Evolutionary conservation across 2,888 invertebrate genomes (phyloP), one percentile per base, ranked within the genome.

Genomic region (Subacronicta megacephala): DNA sequence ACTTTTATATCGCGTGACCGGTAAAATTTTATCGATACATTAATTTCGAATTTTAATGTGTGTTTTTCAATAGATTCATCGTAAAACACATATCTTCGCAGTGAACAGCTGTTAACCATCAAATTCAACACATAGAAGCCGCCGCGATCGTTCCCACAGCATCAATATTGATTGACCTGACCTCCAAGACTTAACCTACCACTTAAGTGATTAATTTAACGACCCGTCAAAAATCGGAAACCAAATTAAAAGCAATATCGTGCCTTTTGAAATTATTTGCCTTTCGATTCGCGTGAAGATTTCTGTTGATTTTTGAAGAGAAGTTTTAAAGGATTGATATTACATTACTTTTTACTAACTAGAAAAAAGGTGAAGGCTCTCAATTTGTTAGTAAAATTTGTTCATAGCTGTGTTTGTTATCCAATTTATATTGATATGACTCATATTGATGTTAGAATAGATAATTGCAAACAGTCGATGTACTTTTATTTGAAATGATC

Each of bases 161-260:
- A 38, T 60, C 37, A 49, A 60, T 62, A 56, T 68, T 65, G 23
- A 75, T 62, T 59, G 62, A 59, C 47, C 23, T 55, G 58, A 59
- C 62, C 68, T 68, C 42, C n/a, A 38, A 54, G 37, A 18, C 17
- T 42, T 31, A 33, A 43, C 53, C 38, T 44, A 38, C 53, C 55
- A 65, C 43, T 65, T 56, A 56, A 43, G 50, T 62, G 53, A 61
- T 75, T 68, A 59, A 41, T 26, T 49, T 62, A 68, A 73, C 53
- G 42, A 68, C 0, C 68, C 60, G 53, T 60, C 26, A 31, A 64
- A 57, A 68, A 74, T 74, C 17, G 41, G 6, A 45, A 60, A 37
- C 41, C 17, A 49, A 47, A 49, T 37, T 58, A 49, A 37, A 37
- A 36, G 37, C 38, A 35, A 23, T 57, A 49, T 45, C 15, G 31